Evolutionary conservation across 2,113 vertebrate species (phyloP), one percentile per base, ranked within the genome.

Genomic region (Oryzias celebensis): DNA sequence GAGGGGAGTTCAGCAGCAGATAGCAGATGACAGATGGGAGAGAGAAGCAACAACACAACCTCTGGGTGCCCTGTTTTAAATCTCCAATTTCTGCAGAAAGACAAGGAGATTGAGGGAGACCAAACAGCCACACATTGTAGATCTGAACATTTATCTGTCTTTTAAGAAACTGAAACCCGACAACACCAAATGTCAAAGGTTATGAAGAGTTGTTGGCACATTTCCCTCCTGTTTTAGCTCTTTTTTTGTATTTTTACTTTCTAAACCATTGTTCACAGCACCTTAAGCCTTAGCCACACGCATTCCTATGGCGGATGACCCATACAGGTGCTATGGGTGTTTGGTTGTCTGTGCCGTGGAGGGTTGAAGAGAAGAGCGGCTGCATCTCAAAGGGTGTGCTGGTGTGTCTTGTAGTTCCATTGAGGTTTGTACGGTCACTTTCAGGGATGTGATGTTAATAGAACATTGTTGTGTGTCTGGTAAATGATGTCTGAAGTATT

Each of bases 131-230:
- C 69, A 75, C 74, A 62, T 78, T 51, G 4, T 79, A 74, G 81
- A 86, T 77, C 75, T 81, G 74, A 62, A 50, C 51, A n/a, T 71
- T 68, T 66, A 47, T 24, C 65, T 51, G 46, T 26, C 52, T 45
- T 78, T 54, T 58, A 74, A 56, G 65, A 81, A 2, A 7, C 7
- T 60, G 24, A 69, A 58, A 36, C 47, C 62, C 18, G 26, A 52
- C 5, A 24, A 63, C 45, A 5, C 42, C 31, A 70, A 62, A 49
- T 31, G 58, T 50, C 1, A 61, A 6, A 28, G 24, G 36, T 56
- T 81, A 75, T 73, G 58, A 76, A 75, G 52, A 45, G 23, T 50
- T 68, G 14, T 55, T 16, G 22, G 48, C n/a, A 53, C 53, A 48
- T 62, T 26, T 66, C 12, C 41, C 31, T 0, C 28, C 17, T 3